Conservation (phyloP, 1,140 invertebrate genomes). For the Drosophila melanogaster region DNA sequence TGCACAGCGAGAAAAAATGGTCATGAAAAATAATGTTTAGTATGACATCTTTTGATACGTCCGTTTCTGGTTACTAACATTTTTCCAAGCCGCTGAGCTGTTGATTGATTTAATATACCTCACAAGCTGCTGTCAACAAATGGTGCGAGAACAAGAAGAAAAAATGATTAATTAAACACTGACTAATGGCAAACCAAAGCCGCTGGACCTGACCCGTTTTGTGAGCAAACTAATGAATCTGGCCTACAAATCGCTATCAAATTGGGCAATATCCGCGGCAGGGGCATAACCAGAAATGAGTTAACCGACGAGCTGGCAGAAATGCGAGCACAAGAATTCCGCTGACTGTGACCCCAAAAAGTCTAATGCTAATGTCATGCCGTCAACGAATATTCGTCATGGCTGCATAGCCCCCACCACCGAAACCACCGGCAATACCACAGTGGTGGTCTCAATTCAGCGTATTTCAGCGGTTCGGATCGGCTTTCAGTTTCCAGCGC, state of each 20-base stretch:
- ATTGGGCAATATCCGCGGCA: conserved; percentile 57
- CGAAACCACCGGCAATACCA: conserved; percentile 15
- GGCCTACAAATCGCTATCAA: conserved; percentile 54
- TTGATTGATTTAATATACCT: background rate
- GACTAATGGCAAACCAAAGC: conserved; percentile 53
- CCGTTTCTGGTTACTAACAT: background rate
- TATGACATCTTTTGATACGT: background rate
- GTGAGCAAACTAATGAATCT: conserved; percentile 22
- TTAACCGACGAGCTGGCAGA: conserved; percentile 49
- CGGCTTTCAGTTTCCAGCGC: conserved; percentile 44
- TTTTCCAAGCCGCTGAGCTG: background rate
- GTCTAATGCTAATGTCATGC: conserved; percentile 78
- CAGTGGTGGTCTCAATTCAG: conserved; percentile 49
- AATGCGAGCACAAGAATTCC: conserved; percentile 68
- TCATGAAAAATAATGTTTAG: background rate
- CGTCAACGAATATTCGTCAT: conserved; percentile 79
- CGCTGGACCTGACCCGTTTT: conserved; percentile 41
- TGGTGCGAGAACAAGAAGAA: background rate
- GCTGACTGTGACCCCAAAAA: conserved; percentile 78
- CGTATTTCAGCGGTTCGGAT: conserved; percentile 46
- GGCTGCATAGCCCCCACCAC: conserved; percentile 65
- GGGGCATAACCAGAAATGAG: conserved; percentile 58
- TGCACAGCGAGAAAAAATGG: conserved; percentile 24
- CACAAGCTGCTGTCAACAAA: conserved; percentile 6
- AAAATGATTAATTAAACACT: conserved; percentile 25